Base-by-base conservation (phyloP, 2,888 invertebrate genomes). In the Caenorhabditis sulstoni region DNA sequence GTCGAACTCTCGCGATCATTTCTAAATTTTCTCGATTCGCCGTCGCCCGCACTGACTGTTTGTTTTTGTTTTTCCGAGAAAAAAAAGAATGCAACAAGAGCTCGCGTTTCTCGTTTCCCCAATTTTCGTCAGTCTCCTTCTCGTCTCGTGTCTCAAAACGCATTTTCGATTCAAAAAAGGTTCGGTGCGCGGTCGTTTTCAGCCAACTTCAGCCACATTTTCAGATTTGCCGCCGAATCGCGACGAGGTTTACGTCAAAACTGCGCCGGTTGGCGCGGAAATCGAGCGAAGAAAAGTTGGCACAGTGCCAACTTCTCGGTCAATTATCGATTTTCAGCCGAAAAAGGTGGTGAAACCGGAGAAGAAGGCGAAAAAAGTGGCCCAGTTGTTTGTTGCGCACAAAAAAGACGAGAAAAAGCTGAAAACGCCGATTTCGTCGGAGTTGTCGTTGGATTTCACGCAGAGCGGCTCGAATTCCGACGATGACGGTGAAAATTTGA, bases 131-230 rank as follows among this genome's bases (percentile, higher is more conserved):
- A 73, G 64, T 58, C 35, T 64, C 16, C 35, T 64, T 20, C 49
- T 64, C 18, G 52, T 64, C 39, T 62, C 53, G 9, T 73, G 73
- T 11, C 64, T 73, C 8, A 73, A 73, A 64, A 23, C 73, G 5
- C 44, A 23, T 12, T 64, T 55, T 64, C 64, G 41, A 41, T 58
- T 55, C 37, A 62, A 64, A 35, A 64, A n/a, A n/a, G n/a, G n/a
- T n/a, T n/a, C n/a, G n/a, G n/a, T n/a, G n/a, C n/a, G 62, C 53
- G 61, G 59, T 5, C 41, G 68, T 12, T 1, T 66, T 47, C 14
- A 45, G 66, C 9, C n/a, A n/a, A n/a, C n/a, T n/a, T n/a, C n/a
- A n/a, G n/a, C n/a, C n/a, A n/a, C n/a, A 5, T 47, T 47, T 47
- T 2, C 47, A 47, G 47, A 23, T 8, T 20, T n/a, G n/a, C n/a